Base-by-base conservation (phyloP, 1,140 invertebrate genomes). In the Lordiphosa stackelbergi region DNA sequence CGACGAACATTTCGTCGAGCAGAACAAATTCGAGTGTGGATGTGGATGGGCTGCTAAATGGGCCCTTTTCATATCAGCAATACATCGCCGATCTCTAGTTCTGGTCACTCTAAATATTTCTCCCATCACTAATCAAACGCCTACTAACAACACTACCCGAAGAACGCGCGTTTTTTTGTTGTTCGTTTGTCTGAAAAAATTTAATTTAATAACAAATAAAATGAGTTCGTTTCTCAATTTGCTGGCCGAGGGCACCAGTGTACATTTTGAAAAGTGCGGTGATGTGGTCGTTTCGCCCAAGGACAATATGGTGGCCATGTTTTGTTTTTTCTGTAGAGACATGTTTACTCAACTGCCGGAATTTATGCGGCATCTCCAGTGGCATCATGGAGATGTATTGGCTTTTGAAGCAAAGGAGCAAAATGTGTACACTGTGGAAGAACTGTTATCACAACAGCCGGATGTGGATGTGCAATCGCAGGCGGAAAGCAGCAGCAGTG, bases 261-360 rank as follows among this genome's bases (percentile, higher is more conserved):
- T 65, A 0, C 13, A 71, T n/a, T 77, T 65, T 5, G 53, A 74
- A 42, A 85, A 74, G 24, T 86, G 85, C 13, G 85, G 85, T 2
- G 74, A 86, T 53, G 75, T 86, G 5, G 59, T 85, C 10, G 57
- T 81, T 19, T 84, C 78, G 3, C 12, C 61, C 5, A 69, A 62
- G 8, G 53, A 77, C 19, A 81, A 81, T 22, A 47, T 61, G 43
- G 51, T 85, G 12, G 72, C 57, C 2, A 12, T 86, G 52, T 66
- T 49, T 31, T 86, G 85, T 34, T 56, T 53, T 9, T 85, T 74
- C 12, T 86, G 85, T 28, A 47, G 48, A 8, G 59, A 66, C 10
- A 54, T 73, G 16, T 85, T 66, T 4, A 53, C 52, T 3, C 46
- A 61, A 45, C 10, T 78, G 34, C 37, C 60, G 19, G 47, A 66